Evolutionary conservation across 2,797 vertebrate genomes (phyloP).

Genomic region (Meriones psammophilus): DNA sequence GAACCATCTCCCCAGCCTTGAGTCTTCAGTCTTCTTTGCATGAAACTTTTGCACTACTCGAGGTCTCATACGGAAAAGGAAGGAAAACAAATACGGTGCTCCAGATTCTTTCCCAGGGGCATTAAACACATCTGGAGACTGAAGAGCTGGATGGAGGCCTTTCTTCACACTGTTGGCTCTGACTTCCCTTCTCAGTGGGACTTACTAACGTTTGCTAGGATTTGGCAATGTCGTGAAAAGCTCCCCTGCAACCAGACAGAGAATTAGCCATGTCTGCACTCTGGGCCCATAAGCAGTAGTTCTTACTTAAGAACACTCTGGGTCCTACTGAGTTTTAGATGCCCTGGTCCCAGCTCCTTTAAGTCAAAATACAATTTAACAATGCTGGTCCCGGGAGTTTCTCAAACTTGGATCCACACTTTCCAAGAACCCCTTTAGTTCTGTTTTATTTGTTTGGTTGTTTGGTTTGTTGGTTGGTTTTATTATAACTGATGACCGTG

Average conservation of each 20-base stretch:
- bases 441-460: not conserved
- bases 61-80: not conserved
- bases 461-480: not conserved
- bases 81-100: not conserved
- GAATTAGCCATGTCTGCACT: constrained; percentile 1
- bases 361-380: not conserved
- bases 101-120: not conserved
- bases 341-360: not conserved
- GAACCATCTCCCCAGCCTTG: not conserved
- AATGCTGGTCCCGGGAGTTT: not conserved
- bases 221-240: not conserved
- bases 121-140: not conserved
- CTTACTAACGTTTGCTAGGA: not conserved
- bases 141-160: not conserved
- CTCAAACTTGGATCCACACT: constrained; percentile 4
- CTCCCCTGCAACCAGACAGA: not conserved
- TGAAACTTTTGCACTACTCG: not conserved
- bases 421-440: not conserved
- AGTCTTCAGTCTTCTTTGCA: not conserved
- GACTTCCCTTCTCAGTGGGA: not conserved
- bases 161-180: not conserved
- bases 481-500: not conserved
- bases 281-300: not conserved
- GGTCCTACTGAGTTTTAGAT: not conserved
- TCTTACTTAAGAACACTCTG: not conserved